Evolutionary conservation across 2,797 vertebrate genomes (phyloP).

Genomic region (Chiroxiphia lanceolata): DNA sequence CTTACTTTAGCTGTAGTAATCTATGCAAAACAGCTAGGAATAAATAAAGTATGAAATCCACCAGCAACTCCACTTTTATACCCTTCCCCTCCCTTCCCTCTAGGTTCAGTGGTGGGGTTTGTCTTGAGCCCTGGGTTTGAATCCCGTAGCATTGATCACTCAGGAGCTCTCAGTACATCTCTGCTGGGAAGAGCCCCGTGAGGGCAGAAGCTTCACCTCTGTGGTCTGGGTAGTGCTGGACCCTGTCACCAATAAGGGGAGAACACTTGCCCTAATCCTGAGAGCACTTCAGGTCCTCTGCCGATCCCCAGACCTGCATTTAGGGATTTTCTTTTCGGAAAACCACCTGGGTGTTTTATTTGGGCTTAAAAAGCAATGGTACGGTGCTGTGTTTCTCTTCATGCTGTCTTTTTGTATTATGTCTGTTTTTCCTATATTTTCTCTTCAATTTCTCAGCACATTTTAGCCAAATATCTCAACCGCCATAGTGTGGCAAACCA

Average conservation of each 20-base stretch:
- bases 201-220: not conserved
- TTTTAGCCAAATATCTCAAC: not conserved
- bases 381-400: not conserved
- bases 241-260: not conserved
- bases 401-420: not conserved
- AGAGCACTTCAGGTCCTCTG: not conserved
- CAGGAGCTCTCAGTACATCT: not conserved
- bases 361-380: not conserved
- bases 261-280: not conserved
- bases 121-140: not conserved
- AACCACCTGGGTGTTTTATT: not conserved
- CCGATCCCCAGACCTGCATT: not conserved
- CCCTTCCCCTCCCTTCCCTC: not conserved
- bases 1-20: not conserved
- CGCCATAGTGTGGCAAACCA: accelerated
- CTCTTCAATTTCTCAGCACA: not conserved
- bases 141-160: not conserved
- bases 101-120: not conserved
- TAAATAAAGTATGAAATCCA: not conserved
- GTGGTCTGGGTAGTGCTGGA: not conserved
- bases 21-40: not conserved
- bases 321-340: not conserved
- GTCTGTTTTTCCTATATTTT: not conserved
- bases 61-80: not conserved
- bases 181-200: not conserved